phyloP scores from a whole-genome alignment of 37 sponge, comb jelly and placozoan genomes.

The Corticium candelabrum region DNA sequence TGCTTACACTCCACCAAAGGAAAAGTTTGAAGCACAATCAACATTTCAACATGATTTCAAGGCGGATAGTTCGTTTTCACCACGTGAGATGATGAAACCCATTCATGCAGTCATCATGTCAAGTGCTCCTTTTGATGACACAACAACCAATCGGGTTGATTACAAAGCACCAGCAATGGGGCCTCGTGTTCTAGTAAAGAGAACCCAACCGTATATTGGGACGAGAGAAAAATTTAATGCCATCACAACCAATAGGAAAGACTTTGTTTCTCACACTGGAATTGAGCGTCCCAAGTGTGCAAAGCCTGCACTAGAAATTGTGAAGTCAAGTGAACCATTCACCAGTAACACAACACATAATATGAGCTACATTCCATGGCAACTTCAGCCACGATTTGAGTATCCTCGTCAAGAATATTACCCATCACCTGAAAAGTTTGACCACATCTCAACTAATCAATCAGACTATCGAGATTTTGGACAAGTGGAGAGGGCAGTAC shows the following conservation, averaged over 20 bases:
- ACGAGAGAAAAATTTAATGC: not conserved
- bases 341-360: not conserved
- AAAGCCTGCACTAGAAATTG: not conserved
- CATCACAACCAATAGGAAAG: not conserved
- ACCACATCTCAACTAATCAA: not conserved
- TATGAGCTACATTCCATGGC: not conserved
- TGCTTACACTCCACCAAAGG: constrained; percentile 32
- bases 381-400: not conserved
- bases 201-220: not conserved
- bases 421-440: not conserved
- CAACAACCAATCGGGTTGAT: not conserved
- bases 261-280: not conserved
- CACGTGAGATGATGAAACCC: not conserved
- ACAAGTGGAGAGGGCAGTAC: not conserved
- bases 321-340: not conserved
- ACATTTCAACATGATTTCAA: not conserved
- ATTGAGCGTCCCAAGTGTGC: not conserved
- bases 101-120: not conserved
- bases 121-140: not conserved
- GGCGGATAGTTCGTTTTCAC: not conserved
- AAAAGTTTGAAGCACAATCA: not conserved
- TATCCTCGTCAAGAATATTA: not conserved
- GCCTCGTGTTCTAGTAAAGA: not conserved
- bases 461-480: not conserved
- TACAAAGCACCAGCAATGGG: not conserved